Evolutionary conservation across 2,888 invertebrate genomes (phyloP).

Genomic region (Coleophora flavipennella): DNA sequence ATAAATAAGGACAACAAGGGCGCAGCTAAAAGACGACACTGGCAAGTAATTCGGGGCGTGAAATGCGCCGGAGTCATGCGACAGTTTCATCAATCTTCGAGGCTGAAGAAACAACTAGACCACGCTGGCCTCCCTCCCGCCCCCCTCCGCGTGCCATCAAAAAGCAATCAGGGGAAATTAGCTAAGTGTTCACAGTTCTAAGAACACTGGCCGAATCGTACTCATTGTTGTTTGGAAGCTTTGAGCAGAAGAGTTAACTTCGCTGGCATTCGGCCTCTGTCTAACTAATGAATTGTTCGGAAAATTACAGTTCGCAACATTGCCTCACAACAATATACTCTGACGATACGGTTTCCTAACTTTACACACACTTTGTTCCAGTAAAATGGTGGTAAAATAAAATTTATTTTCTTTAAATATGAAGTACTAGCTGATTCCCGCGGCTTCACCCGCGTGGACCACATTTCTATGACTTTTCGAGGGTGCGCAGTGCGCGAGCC

Average conservation of each 20-base stretch:
- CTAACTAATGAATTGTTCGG: slow-evolving; percentile 17
- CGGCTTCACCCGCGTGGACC: too few relatives aligned
- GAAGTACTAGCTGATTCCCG: too few relatives aligned
- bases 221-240: slow-evolving; percentile 21
- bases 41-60: slow-evolving; percentile 12
- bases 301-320: slow-evolving; percentile 11
- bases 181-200: slow-evolving; percentile 23
- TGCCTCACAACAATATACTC: neutral
- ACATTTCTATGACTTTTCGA: too few relatives aligned
- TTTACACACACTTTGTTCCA: too few relatives aligned
- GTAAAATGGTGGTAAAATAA: too few relatives aligned
- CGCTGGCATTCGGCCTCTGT: neutral
- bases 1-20: too few relatives aligned
- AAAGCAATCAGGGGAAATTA: slow-evolving; percentile 27
- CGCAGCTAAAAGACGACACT: slow-evolving; percentile 1
- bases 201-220: slow-evolving; percentile 26
- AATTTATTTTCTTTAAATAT: too few relatives aligned
- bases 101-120: slow-evolving; percentile 32
- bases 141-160: slow-evolving; percentile 15
- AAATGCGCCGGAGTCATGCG: slow-evolving; percentile 19
- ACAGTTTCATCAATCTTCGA: slow-evolving; percentile 36
- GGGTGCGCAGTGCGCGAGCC: too few relatives aligned
- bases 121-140: slow-evolving; percentile 24
- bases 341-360: too few relatives aligned
- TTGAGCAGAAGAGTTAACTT: slow-evolving; percentile 22